Conservation (phyloP, 2,797 vertebrate genomes). For the Mus minutoides region DNA sequence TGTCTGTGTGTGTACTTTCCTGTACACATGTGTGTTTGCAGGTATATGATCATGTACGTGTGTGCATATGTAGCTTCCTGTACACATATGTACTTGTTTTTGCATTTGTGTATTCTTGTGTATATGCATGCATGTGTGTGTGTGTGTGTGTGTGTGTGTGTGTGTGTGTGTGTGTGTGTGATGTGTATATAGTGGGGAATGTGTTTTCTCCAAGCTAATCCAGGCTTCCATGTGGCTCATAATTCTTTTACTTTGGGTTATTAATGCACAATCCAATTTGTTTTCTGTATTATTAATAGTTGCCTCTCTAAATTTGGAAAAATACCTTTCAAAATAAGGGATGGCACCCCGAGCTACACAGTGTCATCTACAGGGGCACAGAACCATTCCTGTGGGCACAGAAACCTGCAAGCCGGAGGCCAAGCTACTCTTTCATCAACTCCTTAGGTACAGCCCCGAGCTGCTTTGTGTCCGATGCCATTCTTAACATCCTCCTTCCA, state of each 20-base stretch:
- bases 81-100: not conserved
- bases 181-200: not conserved
- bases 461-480: not conserved
- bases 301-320: not conserved
- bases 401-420: conserved; percentile 5
- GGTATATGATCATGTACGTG: too few species aligned
- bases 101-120: not conserved
- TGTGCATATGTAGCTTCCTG: not conserved
- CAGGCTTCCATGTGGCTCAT: not conserved
- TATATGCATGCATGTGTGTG: not conserved
- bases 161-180: not conserved
- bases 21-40: too few species aligned
- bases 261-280: not conserved
- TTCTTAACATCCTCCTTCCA: not conserved
- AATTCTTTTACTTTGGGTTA: not conserved
- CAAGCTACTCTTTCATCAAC: not conserved
- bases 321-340: not conserved
- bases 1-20: too few species aligned
- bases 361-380: not conserved
- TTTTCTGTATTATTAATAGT: not conserved
- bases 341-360: not conserved
- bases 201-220: not conserved
- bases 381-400: not conserved
- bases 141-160: not conserved
- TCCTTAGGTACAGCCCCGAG: fast-evolving